These are phyloP conservation scores for Lasioglossum morio DNA, from an alignment of 2,888 invertebrate genomes.

Conservation along the genomic window DNA sequence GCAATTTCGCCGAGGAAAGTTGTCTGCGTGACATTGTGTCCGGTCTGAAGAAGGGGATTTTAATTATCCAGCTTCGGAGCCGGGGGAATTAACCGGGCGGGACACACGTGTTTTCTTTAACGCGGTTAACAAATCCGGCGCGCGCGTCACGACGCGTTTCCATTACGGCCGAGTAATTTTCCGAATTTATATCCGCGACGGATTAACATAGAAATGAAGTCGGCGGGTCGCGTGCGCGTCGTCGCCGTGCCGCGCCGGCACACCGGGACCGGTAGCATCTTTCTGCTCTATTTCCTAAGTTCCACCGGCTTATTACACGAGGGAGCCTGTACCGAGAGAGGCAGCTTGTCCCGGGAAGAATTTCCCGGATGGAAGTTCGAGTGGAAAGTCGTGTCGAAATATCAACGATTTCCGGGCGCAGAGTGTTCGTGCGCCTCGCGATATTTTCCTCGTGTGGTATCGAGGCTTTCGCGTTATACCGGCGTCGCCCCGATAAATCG, in stretches of 20 bases:
- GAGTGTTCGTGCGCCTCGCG: neutral
- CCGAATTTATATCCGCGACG: conserved; percentile 37
- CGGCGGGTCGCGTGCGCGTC: conserved; percentile 1
- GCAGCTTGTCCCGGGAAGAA: conserved; percentile 10
- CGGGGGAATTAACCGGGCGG: neutral
- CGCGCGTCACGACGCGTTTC: conserved; percentile 5
- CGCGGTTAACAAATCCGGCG: conserved; percentile 19
- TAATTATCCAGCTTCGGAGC: neutral
- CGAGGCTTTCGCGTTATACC: neutral
- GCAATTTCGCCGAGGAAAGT: neutral
- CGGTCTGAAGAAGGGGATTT: conserved; percentile 1
- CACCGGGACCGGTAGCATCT: neutral
- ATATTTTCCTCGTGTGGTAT: neutral
- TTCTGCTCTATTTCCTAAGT: conserved; percentile 12
- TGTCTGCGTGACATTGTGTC: neutral
- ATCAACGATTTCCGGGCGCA: conserved; percentile 24
- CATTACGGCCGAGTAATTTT: conserved; percentile 27
- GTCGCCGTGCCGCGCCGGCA: neutral
- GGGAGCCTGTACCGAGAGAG: conserved; percentile 18
- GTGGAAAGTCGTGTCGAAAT: conserved; percentile 52
- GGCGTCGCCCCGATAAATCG: conserved; percentile 38
- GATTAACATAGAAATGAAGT: conserved; percentile 48
- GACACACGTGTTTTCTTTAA: conserved; percentile 20
- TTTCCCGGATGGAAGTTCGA: conserved; percentile 40
- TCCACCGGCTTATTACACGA: conserved; percentile 35